Evolutionary conservation across 2,888 invertebrate genomes (phyloP), one percentile per base, ranked within the genome.

Genomic region (Eristalis intricaria): DNA sequence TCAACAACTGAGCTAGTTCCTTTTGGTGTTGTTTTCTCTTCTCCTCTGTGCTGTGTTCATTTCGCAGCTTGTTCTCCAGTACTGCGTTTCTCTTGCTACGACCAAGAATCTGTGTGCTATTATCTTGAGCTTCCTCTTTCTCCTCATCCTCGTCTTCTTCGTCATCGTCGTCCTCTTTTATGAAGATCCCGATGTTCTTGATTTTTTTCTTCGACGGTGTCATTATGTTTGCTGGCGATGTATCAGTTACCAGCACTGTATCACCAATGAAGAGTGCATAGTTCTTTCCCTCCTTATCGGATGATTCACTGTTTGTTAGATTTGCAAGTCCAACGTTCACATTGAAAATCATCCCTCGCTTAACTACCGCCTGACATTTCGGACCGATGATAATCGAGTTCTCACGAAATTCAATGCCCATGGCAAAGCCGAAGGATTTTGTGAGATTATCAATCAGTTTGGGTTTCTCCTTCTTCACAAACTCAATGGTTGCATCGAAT

Each of bases 321-420:
- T 96, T 97, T 1, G 97, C 95, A 74, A 99, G 95, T 15, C 99
- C 99, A 89, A 99, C 95, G 91, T 98, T 98, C 10, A 99, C 95
- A 92, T 99, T 99, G 91, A 99, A 99, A 0, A 98, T 96, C 99
- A 99, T 99, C 75, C 98, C 98, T 93, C 98, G 98, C 90, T 96
- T 97, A 0, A 96, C 96, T 1, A 95, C 92, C 1, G 96, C 95
- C 60, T 95, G 95, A 15, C 97, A 97, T 94, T 99, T 99, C 0
- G 98, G 97, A 0, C 97, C 97, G 91, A 99, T 97, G 0, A 98
- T 94, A 77, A 99, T 94, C 0, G 98, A 97, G 90, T 97, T 97
- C 93, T 99, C 99, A 77, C 99, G 96, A 92, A 99, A 99, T 92
- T 99, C 99, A 90, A 99, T 97, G 8, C 99, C 99, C 96, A 98